Conservation (phyloP, 1,140 invertebrate species). For the Elymnias hypermnestra region DNA sequence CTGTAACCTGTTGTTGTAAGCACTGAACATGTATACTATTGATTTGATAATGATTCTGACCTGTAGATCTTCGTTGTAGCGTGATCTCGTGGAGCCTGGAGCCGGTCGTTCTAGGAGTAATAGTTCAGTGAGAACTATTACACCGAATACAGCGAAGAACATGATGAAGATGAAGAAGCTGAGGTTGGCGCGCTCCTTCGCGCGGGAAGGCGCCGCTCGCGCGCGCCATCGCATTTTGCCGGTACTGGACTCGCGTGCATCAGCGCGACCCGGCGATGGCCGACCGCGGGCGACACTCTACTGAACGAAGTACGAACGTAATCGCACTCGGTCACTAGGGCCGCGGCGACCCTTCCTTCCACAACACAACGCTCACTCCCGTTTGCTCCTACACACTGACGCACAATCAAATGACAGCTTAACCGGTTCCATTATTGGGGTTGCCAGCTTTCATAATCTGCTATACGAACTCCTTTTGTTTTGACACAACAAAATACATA, state of each 20-base stretch:
- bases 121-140: constrained; percentile 90
- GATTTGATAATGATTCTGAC: constrained; percentile 32
- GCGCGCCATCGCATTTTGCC: constrained; percentile 57
- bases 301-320: constrained; percentile 20
- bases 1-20: no score
- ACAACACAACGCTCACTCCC: constrained; percentile 28
- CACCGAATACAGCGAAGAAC: constrained; percentile 91
- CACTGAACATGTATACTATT: neutral
- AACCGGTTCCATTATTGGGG: constrained; percentile 20
- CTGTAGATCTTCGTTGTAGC: constrained; percentile 78
- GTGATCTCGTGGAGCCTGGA: constrained; percentile 47
- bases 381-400: constrained; percentile 33
- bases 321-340: constrained; percentile 34
- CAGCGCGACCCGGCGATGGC: constrained; percentile 25
- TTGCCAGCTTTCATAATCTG: constrained; percentile 7
- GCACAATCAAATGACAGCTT: constrained; percentile 39
- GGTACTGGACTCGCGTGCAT: constrained; percentile 45
- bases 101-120: constrained; percentile 81
- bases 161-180: constrained; percentile 92
- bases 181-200: constrained; percentile 87
- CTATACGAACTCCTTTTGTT: constrained; percentile 1
- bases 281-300: constrained; percentile 34
- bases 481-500: constrained; percentile 7
- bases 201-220: constrained; percentile 64
- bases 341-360: constrained; percentile 30